phyloP scores from a whole-genome alignment of 1,140 invertebrate species.

The Drosophila mauritiana region DNA sequence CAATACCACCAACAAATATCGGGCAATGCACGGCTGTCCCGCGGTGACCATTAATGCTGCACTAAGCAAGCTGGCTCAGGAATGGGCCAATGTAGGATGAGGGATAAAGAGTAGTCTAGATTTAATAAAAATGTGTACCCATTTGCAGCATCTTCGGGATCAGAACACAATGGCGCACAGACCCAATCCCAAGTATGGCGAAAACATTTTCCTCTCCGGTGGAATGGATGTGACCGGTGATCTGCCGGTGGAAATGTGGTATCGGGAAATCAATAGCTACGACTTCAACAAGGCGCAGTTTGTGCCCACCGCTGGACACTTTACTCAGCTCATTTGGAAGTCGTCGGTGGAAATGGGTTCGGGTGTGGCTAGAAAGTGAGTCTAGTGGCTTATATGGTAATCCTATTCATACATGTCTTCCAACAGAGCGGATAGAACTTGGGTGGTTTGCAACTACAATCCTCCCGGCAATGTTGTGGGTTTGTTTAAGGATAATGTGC shows the following conservation, averaged over 20 bases:
- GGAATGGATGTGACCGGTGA: conserved; percentile 85
- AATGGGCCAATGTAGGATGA: conserved; percentile 67
- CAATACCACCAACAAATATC: conserved; percentile 52
- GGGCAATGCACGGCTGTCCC: conserved; percentile 65
- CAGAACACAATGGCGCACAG: conserved; percentile 66
- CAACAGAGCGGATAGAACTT: conserved; percentile 66
- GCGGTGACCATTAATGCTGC: conserved; percentile 42
- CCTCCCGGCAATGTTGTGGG: conserved; percentile 91
- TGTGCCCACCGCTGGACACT: conserved; percentile 86
- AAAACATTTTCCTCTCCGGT: conserved; percentile 71
- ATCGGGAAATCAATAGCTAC: conserved; percentile 87
- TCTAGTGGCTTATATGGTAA: background rate
- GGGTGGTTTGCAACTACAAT: conserved; percentile 91
- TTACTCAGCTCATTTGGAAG: conserved; percentile 91
- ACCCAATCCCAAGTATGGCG: conserved; percentile 66
- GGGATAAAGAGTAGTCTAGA: background rate
- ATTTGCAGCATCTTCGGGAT: conserved; percentile 61
- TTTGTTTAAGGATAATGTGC: conserved; percentile 88
- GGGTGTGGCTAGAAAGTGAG: conserved; percentile 85
- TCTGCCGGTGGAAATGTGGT: conserved; percentile 88
- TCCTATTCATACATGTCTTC: background rate
- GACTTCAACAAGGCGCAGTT: conserved; percentile 84
- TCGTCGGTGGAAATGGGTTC: conserved; percentile 89
- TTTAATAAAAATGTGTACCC: background rate
- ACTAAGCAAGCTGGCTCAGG: conserved; percentile 57